Evolutionary conservation across 2,888 invertebrate species (phyloP).

Genomic region (Eupithecia tripunctaria): DNA sequence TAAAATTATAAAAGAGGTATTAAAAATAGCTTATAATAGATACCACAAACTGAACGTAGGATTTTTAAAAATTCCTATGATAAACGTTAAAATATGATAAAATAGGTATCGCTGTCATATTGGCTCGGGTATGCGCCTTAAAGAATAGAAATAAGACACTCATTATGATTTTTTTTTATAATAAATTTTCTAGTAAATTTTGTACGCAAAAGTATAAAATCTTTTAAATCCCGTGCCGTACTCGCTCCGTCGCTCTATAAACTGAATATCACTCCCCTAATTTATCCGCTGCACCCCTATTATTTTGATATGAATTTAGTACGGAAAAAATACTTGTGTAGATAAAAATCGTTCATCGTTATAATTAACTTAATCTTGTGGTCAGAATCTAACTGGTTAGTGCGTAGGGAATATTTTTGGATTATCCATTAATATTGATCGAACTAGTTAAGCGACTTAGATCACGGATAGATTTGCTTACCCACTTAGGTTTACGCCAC

Average conservation of each 20-base stretch:
- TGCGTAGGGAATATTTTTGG: not conserved
- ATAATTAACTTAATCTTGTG: conserved; percentile 48
- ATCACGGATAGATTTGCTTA: no score
- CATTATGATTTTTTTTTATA: no score
- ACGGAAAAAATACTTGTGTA: conserved; percentile 59
- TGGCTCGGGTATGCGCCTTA: no score
- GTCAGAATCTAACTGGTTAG: conserved; percentile 3
- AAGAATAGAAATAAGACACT: no score
- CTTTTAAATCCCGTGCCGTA: conserved; percentile 7
- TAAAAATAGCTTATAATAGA: no score
- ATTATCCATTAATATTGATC: not conserved
- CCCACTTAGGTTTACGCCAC: not conserved
- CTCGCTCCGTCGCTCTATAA: conserved; percentile 19
- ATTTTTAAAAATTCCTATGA: no score
- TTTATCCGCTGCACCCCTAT: conserved; percentile 58
- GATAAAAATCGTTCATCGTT: conserved; percentile 59
- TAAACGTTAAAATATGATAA: no score
- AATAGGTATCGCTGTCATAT: no score
- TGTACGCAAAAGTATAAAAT: no score
- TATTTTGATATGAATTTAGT: conserved; percentile 67
- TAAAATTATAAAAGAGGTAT: no score
- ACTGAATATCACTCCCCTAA: conserved; percentile 52
- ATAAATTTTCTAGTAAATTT: no score
- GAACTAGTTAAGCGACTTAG: not conserved
- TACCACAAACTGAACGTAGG: no score